Conservation (phyloP, 2,113 vertebrate genomes). For the Callaeas wilsoni region DNA sequence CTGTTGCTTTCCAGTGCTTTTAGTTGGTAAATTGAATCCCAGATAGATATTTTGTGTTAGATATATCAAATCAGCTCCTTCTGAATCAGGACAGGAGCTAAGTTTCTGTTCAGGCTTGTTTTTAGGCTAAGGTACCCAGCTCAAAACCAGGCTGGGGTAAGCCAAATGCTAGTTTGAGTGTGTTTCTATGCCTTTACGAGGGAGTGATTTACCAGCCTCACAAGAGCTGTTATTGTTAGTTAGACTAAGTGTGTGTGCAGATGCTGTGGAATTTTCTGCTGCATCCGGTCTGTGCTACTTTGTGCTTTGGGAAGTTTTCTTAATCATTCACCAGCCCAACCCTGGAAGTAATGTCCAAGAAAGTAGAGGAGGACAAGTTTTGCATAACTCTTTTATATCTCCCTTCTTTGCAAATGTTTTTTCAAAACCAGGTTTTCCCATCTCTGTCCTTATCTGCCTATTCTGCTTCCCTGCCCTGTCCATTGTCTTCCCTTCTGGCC, state of each 20-base stretch:
- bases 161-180: neutral
- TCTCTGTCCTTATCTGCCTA: neutral
- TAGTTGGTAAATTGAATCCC: neutral
- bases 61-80: neutral
- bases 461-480: neutral
- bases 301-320: neutral
- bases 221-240: neutral
- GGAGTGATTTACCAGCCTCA: neutral
- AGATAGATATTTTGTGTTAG: neutral
- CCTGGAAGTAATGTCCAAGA: neutral
- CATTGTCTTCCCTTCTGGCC: neutral
- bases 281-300: neutral
- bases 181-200: neutral
- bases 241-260: neutral
- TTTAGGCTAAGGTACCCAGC: neutral
- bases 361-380: neutral
- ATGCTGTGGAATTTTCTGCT: neutral
- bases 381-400: neutral
- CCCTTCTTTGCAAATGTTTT: neutral
- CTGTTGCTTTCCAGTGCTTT: conserved; percentile 3
- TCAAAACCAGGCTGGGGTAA: neutral
- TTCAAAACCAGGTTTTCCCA: neutral
- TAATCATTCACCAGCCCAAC: neutral
- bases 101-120: neutral
- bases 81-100: neutral